Base-by-base conservation (phyloP, 2,888 invertebrate genomes). In the Pyrrhia umbra region DNA sequence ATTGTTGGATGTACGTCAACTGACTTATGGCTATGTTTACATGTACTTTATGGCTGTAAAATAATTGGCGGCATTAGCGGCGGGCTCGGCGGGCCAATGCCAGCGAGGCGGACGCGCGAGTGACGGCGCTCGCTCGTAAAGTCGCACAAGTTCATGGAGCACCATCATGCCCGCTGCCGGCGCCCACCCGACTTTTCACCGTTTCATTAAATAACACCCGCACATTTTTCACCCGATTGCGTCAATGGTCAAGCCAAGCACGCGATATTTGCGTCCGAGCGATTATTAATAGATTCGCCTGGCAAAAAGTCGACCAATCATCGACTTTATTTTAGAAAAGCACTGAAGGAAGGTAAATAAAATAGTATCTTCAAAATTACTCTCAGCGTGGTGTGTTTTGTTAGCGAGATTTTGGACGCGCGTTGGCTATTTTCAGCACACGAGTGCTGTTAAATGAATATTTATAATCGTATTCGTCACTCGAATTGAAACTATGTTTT, bases 181-280 rank as follows among this genome's bases (percentile, higher is more conserved):
- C 82, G 90, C 85, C 88, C 88, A 86, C 88, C 85, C 83, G 86
- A 86, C 87, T 93, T 91, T 90, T 89, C 90, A 87, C 75, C 79
- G 81, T 85, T 89, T 89, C 87, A 92, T 90, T 91, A 90, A 94
- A 93, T 92, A 92, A 91, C 89, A 85, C 85, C 87, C 86, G 87
- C 89, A 89, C 90, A 93, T 93, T 95, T 95, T 93, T 93, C 90
- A 88, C 85, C 80, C 88, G 87, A 92, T 93, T 95, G 89, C 94
- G 94, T 95, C 94, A 94, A 92, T 93, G 90, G 88, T 88, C 90
- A 89, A 89, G 84, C 88, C 80, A 87, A 89, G 85, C 90, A 90
- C 88, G 90, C 91, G 92, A 90, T 93, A 92, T 94, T 93, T 93
- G 91, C 93, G 94, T 93, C 90, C 82, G 88, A 88, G 83, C 85